Evolutionary conservation across 2,113 vertebrate species (phyloP).

Genomic region (Myanophis thanlyinensis): DNA sequence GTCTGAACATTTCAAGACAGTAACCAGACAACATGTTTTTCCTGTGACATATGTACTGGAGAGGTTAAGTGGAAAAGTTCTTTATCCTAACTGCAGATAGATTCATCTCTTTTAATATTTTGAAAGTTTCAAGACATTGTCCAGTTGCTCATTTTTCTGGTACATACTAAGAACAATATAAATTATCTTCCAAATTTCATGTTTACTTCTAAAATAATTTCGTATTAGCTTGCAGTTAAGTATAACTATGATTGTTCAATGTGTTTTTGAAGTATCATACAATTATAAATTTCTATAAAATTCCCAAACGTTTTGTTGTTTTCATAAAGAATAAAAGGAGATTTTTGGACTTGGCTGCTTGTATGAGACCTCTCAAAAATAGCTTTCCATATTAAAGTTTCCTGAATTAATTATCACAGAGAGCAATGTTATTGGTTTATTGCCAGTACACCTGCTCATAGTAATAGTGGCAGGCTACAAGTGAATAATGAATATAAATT

Average conservation of each 20-base stretch:
- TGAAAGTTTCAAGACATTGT: neutral
- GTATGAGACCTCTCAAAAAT: neutral
- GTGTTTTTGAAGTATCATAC: neutral
- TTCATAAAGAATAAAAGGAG: neutral
- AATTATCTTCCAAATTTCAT: neutral
- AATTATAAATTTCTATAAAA: neutral
- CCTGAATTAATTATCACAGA: conserved; percentile 20
- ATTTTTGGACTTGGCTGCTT: neutral
- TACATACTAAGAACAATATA: neutral
- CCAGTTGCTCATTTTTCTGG: neutral
- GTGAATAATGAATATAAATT: conserved; percentile 6
- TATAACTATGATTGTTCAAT: neutral
- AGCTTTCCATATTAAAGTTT: neutral
- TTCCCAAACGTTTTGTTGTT: neutral
- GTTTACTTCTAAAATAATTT: neutral
- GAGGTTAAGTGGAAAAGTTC: neutral
- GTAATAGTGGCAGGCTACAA: conserved; percentile 1
- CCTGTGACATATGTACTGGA: neutral
- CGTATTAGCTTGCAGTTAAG: neutral
- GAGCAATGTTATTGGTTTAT: neutral
- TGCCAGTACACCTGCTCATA: conserved; percentile 11
- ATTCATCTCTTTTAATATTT: neutral
- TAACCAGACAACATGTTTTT: neutral
- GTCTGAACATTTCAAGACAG: neutral
- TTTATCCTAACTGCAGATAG: neutral